A percentile compares a stretch with the other conserved stretches of the same genome.
Conservation (phyloP, 2,888 invertebrate species). For the Metellina segmentata region DNA sequence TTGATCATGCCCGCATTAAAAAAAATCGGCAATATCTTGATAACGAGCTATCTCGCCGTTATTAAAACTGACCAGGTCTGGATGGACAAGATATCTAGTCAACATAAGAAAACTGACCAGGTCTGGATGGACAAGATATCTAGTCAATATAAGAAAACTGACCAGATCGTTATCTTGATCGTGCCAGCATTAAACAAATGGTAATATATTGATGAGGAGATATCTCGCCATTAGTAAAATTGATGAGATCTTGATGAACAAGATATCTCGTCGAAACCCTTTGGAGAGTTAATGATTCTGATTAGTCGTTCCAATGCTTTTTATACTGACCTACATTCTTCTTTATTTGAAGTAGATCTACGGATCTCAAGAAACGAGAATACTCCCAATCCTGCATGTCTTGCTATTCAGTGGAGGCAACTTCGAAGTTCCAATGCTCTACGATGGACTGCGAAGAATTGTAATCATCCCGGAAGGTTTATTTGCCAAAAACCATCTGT, state of each 20-base stretch:
- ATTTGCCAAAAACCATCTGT: conserved; percentile 78
- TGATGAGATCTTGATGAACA: too few species aligned
- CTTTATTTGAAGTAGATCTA: conserved; percentile 39
- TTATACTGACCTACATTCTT: not conserved
- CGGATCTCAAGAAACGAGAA: conserved; percentile 29
- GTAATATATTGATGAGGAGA: too few species aligned
- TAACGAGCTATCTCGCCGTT: too few species aligned
- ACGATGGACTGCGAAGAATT: conserved; percentile 75
- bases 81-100: too few species aligned
- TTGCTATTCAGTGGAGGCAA: conserved; percentile 85
- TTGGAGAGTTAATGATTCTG: not conserved
- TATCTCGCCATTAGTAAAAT: too few species aligned
- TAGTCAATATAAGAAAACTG: too few species aligned
- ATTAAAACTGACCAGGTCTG: too few species aligned
- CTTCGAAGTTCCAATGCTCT: conserved; percentile 76
- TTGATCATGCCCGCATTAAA: too few species aligned
- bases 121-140: too few species aligned
- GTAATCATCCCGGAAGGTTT: conserved; percentile 78
- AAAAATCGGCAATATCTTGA: too few species aligned
- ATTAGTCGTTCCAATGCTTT: not conserved
- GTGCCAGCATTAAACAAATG: not conserved
- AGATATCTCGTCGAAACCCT: not conserved
- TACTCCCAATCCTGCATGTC: conserved; percentile 80
- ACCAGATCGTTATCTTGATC: not conserved
- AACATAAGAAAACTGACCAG: too few species aligned